A percentile compares a stretch with the other conserved stretches of the same genome.
phyloP scores from a whole-genome alignment of 1,140 invertebrate genomes.

The Drosophila baimaii region DNA sequence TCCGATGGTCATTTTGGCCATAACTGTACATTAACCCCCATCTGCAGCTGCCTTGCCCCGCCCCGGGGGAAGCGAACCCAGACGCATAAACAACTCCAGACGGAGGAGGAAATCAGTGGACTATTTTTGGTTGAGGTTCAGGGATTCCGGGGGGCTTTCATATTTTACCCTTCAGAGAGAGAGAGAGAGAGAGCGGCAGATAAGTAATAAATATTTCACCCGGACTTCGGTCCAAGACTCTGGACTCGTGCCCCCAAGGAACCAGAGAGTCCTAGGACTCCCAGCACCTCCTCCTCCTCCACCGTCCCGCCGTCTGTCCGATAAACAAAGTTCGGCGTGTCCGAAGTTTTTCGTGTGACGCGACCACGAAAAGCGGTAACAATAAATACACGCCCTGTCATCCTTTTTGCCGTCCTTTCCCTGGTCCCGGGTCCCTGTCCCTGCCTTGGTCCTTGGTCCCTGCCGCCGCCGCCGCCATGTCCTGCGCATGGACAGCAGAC shows the following conservation, averaged over 20 bases:
- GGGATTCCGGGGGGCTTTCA: slow-evolving; percentile 26
- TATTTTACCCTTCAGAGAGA: slow-evolving; percentile 70
- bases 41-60: slow-evolving; percentile 8
- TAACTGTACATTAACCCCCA: slow-evolving; percentile 52
- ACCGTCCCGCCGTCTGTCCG: slow-evolving; percentile 20
- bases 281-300: too few species aligned
- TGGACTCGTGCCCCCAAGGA: slow-evolving; percentile 21
- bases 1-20: slow-evolving; percentile 50
- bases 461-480: slow-evolving; percentile 3
- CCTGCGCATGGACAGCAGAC: slow-evolving; percentile 51
- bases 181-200: too few species aligned
- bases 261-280: slow-evolving; percentile 4
- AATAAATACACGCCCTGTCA: slow-evolving; percentile 71
- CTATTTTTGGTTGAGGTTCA: slow-evolving; percentile 13
- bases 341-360: slow-evolving; percentile 61
- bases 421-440: not conserved
- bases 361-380: slow-evolving; percentile 73
- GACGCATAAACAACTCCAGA: slow-evolving; percentile 69
- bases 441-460: not conserved
- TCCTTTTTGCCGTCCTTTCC: slow-evolving; percentile 37
- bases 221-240: slow-evolving; percentile 20
- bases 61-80: slow-evolving; percentile 35
- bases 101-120: slow-evolving; percentile 53
- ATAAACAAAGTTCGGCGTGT: slow-evolving; percentile 64
- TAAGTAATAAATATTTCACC: slow-evolving; percentile 75